Evolutionary conservation across 1,140 invertebrate genomes (phyloP), one percentile per base, ranked within the genome.

Genomic region (Drosophila pachea): DNA sequence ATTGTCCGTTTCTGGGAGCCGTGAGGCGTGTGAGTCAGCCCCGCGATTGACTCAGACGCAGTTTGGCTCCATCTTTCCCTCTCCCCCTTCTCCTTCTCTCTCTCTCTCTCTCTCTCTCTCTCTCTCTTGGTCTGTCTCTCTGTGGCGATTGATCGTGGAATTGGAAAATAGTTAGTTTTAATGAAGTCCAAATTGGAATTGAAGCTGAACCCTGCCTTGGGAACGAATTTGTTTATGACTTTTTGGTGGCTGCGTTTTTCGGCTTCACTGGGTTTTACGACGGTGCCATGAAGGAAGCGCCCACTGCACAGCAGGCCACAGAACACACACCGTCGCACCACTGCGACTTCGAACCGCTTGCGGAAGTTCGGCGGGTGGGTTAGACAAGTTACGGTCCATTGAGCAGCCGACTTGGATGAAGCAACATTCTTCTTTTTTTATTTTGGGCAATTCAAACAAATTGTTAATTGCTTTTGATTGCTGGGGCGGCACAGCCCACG

Each of bases 201-300:
- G n/a, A 49, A 33, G 36, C 49, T 66, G 29, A 66, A 53, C 54
- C 55, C 60, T 45, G 48, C 40, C 48, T 42, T 22, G 55, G 66
- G 68, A 67, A 40, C 48, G 16, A 61, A 71, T 71, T 67, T 71
- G 63, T 71, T 71, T 67, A 71, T 67, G 63, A 61, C 63, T 71
- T 67, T 71, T 71, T 48, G 68, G 68, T 66, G 48, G 71, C 61
- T 81, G 79, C 66, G 70, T 79, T 74, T 83, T 83, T 83, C 81
- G 79, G 79, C 79, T 83, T 79, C 79, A 86, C 53, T 83, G 79
- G 66, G 62, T 83, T 83, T 83, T 79, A 83, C 76, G 81, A 69
- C 68, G 75, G 60, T 48, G 54, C 43, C 53, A 70, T 69, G 68
- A 65, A 70, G 61, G 68, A 70, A 65, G 53, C 61, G 56, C 62